These are phyloP conservation scores for Globicephala melas DNA, from an alignment of 2,113 vertebrate genomes.

Conservation along the genomic window DNA sequence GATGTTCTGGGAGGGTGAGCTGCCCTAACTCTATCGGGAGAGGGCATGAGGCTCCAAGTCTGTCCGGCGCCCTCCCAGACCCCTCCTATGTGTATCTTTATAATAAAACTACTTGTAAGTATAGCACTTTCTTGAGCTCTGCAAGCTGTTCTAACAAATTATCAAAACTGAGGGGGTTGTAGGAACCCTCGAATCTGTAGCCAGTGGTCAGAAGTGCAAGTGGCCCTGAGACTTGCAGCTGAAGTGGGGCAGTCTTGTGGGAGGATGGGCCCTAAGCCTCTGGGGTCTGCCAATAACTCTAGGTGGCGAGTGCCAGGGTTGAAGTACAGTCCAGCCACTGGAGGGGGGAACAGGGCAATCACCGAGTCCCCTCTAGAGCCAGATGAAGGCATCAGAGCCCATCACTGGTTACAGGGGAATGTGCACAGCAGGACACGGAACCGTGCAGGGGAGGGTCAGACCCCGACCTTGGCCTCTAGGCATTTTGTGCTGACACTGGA, in stretches of 20 bases:
- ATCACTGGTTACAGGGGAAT: fast-evolving
- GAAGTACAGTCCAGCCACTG: no score
- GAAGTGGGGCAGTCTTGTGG: neutral
- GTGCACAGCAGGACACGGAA: neutral
- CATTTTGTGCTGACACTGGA: fast-evolving
- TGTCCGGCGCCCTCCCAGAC: fast-evolving
- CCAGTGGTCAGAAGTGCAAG: neutral
- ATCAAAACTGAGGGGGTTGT: neutral
- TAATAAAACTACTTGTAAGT: fast-evolving
- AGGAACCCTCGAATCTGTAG: neutral
- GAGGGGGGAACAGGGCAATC: fast-evolving
- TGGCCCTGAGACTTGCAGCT: neutral
- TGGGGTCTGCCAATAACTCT: neutral
- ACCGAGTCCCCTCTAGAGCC: fast-evolving
- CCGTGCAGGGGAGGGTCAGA: neutral
- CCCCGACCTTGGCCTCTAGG: fast-evolving
- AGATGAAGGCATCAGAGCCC: fast-evolving
- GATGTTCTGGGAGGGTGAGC: neutral
- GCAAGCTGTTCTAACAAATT: neutral
- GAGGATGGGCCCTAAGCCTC: neutral
- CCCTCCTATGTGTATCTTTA: fast-evolving
- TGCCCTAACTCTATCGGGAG: no score
- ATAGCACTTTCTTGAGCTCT: neutral
- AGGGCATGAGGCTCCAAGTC: no score
- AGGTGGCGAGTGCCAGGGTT: neutral